Evolutionary conservation across 64 coral and sea anemone species (phyloP), one percentile per base, ranked within the genome.

Genomic region (Acropora yongei): DNA sequence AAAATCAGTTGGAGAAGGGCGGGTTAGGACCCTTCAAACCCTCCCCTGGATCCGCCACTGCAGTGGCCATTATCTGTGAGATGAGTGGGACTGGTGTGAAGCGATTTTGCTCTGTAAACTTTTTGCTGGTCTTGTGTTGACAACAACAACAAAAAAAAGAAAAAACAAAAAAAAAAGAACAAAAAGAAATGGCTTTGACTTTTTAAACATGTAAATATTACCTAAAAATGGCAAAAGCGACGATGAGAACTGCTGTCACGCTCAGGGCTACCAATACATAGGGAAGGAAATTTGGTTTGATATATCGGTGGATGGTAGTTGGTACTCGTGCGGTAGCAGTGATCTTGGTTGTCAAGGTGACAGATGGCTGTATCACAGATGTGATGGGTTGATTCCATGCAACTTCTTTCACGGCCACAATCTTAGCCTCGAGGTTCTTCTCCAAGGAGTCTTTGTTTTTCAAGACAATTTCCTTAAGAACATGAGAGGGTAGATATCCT

Each of bases 141-240:
- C 30, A 30, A 30, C 30, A 30, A 30, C 30, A 30, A 30, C n/a
- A 30, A 30, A 30, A 30, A 30, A 30, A 30, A 30, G 30, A 30
- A 30, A 30, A 30, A 30, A 30, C 0, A 30, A 30, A 0, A 30
- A 30, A 30, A 30, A 30, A 30, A 0, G 30, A 30, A 30, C 30
- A 30, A 0, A 30, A 30, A 30, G 30, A 30, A 30, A 30, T 30
- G 30, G 30, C 30, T 30, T 30, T 30, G 30, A 30, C 30, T 30
- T 30, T 30, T 30, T 30, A 30, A 19, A 11, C 4, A 46, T 45
- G 66, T 0, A 13, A 44, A 1, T 57, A 2, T 84, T 42, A 84
- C 80, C 80, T 84, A 60, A 68, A 69, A 67, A 84, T 68, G 1
- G 61, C 61, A 40, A 84, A 46, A 84, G 14, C 43, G 14, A 84